phyloP scores from a whole-genome alignment of 2,888 invertebrate genomes.

The Euplagia quadripunctaria region DNA sequence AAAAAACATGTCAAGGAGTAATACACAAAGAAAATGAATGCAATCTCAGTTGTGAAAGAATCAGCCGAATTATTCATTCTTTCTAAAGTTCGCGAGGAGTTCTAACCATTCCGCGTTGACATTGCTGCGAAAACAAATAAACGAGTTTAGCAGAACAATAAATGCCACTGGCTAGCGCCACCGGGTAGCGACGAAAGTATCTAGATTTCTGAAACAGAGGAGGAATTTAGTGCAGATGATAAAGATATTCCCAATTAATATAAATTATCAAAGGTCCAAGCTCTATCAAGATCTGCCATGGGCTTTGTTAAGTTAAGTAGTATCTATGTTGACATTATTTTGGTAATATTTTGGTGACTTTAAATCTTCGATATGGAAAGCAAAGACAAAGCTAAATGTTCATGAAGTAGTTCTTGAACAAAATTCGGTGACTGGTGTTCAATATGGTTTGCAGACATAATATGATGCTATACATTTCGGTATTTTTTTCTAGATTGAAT shows the following conservation, averaged over 20 bases:
- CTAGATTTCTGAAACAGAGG: not conserved
- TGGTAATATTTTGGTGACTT: not conserved
- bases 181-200: not conserved
- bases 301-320: no score
- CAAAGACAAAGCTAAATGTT: not conserved
- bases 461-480: no score
- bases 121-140: not conserved
- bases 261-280: not conserved
- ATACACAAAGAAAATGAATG: not conserved
- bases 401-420: not conserved
- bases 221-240: not conserved
- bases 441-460: accelerated
- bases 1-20: no score
- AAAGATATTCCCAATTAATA: not conserved
- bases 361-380: not conserved
- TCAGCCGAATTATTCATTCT: not conserved
- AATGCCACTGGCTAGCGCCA: not conserved
- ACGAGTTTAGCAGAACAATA: not conserved
- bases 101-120: not conserved
- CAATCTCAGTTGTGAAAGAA: not conserved
- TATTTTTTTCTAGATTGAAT: no score
- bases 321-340: no score
- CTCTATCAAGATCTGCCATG: not conserved
- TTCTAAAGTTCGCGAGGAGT: not conserved
- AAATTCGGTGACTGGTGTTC: not conserved